Base-by-base conservation (phyloP, 2,797 vertebrate genomes). In the Sardinella longiceps region DNA sequence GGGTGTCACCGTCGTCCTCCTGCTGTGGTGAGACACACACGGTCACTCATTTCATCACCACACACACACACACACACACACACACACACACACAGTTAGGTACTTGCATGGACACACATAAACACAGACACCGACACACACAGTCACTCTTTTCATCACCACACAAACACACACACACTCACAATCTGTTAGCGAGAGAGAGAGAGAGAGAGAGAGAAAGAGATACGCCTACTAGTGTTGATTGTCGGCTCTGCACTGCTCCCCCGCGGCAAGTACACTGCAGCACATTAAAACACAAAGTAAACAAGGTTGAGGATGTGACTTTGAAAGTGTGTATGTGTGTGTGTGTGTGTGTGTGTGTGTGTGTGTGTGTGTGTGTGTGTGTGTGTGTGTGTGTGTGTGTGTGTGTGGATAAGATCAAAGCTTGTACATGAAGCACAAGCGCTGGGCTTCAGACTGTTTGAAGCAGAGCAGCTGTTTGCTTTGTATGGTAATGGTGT, bases 1-100 rank as follows among this genome's bases (percentile, higher is more conserved):
- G 81, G 80, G 95, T 84, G 90, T 92, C 84, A 93, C 93, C 74
- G 92, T 96, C 85, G 89, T 93, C 87, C 89, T 94, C 66, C 89
- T 95, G 43, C 80, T 96, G 85, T 95, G 95, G 95, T 96, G 89
- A 95, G 94, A 88, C 23, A 25, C 1, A 9, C 51, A 53, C 51
- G 2, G 15, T 3, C 51, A 23, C 18, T 5, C 51, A 5, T 53
- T 53, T 53, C 0, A 53, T 51, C 48, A 51, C 4, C 43, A 43
- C 43, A 43, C 43, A 3, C 43, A 3, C 43, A 3, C 43, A 7
- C 7, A 7, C 2, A 7, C 7, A 48, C 46, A 48, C 46, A 48
- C 46, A 48, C 18, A 53, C 20, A 20, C 51, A 23, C 51, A 20
- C 3, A 20, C 20, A 53, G 1, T 20, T 20, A 20, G 3, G 2